Conservation (phyloP, 2,888 invertebrate species). For the Sinohyriopsis cumingii region DNA sequence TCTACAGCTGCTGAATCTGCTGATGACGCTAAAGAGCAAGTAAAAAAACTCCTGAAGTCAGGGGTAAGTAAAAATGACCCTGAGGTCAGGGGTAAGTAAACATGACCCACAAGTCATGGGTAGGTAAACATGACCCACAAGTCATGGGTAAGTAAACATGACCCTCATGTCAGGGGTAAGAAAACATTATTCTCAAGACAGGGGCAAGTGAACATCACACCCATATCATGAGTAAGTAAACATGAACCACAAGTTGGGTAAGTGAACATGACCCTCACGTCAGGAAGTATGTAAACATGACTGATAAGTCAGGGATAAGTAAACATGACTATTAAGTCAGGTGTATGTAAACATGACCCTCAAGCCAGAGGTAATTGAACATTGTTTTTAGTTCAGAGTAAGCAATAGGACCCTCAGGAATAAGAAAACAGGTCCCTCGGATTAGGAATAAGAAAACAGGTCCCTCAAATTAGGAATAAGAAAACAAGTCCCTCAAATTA, state of each 20-base stretch:
- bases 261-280: conserved; percentile 91
- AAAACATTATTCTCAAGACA: conserved; percentile 93
- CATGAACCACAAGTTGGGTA: conserved; percentile 92
- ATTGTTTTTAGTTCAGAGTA: too few relatives aligned
- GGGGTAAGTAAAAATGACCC: conserved; percentile 78
- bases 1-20: conserved; percentile 59
- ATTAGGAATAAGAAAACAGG: conserved; percentile 94
- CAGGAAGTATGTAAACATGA: conserved; percentile 80
- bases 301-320: conserved; percentile 83
- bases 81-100: conserved; percentile 86
- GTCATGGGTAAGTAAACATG: conserved; percentile 90
- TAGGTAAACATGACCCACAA: conserved; percentile 72
- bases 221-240: conserved; percentile 86
- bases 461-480: conserved; percentile 93
- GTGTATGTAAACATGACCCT: conserved; percentile 96
- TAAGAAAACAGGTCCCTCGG: conserved; percentile 95
- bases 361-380: conserved; percentile 85
- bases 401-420: conserved; percentile 81
- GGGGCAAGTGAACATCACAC: conserved; percentile 78
- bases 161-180: conserved; percentile 94
- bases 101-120: conserved; percentile 92
- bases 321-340: conserved; percentile 91
- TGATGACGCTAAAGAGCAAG: conserved; percentile 93
- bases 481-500: conserved; percentile 72
- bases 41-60: conserved; percentile 93